These are phyloP conservation scores for Geococcyx californianus DNA, from an alignment of 2,113 vertebrate genomes.

Conservation along the genomic window DNA sequence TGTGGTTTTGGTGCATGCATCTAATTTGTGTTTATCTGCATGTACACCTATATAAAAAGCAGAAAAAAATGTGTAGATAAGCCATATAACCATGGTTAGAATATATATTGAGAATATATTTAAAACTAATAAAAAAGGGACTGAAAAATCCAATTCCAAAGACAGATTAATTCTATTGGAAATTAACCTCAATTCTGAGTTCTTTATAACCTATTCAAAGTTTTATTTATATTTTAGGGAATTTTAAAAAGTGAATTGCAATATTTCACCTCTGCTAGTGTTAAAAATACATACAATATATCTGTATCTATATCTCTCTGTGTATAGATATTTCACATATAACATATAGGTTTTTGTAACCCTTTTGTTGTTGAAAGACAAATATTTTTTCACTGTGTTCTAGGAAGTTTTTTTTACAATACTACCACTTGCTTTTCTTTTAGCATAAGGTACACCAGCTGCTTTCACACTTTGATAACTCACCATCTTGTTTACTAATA, in stretches of 20 bases:
- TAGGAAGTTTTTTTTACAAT: background rate
- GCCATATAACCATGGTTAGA: background rate
- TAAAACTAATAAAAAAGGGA: background rate
- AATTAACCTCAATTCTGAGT: background rate
- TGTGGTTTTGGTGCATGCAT: background rate
- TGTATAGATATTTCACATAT: background rate
- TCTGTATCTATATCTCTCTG: background rate
- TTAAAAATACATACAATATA: background rate
- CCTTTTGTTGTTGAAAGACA: background rate
- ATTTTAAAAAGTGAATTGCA: background rate
- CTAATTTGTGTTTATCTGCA: background rate
- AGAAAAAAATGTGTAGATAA: background rate
- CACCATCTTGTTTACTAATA: background rate
- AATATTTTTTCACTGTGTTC: background rate
- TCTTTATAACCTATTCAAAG: background rate
- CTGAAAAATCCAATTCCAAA: background rate
- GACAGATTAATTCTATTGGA: background rate
- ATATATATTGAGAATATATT: background rate
- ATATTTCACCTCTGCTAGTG: background rate
- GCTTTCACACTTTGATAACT: background rate
- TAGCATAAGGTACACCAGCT: background rate
- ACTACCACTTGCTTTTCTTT: background rate
- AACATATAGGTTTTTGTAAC: background rate
- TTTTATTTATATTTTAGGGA: background rate
- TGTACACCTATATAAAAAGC: background rate